Percentiles rank a stretch among this genome's conserved stretches.
Evolutionary conservation across 2,113 vertebrate genomes (phyloP).

Genomic region (Otocyon megalotis): DNA sequence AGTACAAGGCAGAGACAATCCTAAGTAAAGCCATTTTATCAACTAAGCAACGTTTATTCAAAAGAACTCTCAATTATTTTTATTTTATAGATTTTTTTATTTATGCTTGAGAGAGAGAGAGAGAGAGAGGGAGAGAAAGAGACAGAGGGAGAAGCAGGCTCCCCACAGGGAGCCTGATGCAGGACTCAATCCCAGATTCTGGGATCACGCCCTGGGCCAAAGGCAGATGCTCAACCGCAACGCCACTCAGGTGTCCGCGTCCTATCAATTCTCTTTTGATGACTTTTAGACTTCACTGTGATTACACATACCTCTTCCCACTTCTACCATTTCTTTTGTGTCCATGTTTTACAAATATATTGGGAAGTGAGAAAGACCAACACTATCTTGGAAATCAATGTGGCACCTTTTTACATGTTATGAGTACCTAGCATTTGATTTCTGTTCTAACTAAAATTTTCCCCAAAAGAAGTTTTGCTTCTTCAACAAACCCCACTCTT

Average conservation of each 20-base stretch:
- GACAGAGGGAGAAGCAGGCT: too few species aligned
- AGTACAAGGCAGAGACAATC: neutral
- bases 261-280: neutral
- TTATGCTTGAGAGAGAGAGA: too few species aligned
- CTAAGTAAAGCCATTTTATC: neutral
- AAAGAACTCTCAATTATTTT: neutral
- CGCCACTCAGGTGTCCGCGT: too few species aligned
- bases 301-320: neutral
- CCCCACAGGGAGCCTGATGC: too few species aligned
- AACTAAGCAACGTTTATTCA: neutral
- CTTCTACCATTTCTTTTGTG: neutral
- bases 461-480: conserved; percentile 13
- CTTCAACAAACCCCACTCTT: neutral
- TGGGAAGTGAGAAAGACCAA: neutral
- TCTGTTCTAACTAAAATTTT: neutral
- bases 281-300: neutral
- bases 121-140: too few species aligned
- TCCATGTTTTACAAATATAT: neutral
- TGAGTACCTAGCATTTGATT: neutral
- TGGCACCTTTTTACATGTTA: neutral
- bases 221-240: too few species aligned
- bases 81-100: too few species aligned
- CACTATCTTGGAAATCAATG: neutral
- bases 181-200: too few species aligned
- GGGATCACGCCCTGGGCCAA: too few species aligned